Conservation (phyloP, 2,797 vertebrate genomes). For the Enteromius radiatus region DNA sequence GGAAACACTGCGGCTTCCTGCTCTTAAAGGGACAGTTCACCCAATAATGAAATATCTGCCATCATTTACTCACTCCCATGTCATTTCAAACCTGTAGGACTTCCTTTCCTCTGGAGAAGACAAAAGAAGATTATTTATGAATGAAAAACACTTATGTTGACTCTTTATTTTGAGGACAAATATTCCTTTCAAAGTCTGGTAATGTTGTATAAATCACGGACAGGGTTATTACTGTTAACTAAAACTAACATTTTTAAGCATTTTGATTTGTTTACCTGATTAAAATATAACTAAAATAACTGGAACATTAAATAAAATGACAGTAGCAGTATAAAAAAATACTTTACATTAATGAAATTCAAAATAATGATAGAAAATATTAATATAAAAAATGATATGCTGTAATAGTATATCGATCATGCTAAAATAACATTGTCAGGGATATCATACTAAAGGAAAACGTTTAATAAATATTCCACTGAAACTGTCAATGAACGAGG, state of each 20-base stretch:
- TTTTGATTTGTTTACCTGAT: background rate
- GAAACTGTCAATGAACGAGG: background rate
- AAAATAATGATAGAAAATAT: background rate
- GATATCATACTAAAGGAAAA: background rate
- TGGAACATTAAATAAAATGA: background rate
- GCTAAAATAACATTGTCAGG: background rate
- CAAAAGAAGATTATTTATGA: background rate
- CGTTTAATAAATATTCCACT: background rate
- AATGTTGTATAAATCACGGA: conserved; percentile 2
- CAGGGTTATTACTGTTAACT: background rate
- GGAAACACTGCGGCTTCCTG: conserved; percentile 61
- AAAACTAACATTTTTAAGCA: no score
- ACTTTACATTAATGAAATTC: background rate
- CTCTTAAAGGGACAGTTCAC: conserved; percentile 48
- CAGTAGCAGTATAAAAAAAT: background rate
- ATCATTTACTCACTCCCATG: background rate
- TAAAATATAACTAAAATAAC: background rate
- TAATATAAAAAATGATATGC: background rate
- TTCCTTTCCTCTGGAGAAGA: background rate
- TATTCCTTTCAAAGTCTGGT: background rate
- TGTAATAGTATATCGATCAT: background rate
- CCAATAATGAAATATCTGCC: conserved; percentile 42
- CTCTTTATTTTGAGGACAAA: background rate
- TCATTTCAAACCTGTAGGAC: background rate
- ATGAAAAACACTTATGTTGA: background rate